Evolutionary conservation across 1,140 invertebrate species (phyloP), one percentile per base, ranked within the genome.

Genomic region (Bemisia tabaci): DNA sequence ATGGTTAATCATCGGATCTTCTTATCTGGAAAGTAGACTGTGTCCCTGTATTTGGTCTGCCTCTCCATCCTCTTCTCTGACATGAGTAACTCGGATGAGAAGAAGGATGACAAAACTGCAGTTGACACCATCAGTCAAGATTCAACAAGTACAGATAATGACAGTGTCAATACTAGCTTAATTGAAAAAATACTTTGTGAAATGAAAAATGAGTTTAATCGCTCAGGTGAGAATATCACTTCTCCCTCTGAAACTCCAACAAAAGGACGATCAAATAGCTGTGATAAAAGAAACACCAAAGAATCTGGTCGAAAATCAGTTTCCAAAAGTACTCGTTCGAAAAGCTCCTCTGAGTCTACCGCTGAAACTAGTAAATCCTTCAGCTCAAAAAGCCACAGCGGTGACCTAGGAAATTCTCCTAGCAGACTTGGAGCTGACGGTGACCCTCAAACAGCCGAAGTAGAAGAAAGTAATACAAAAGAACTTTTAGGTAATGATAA

Each of bases 371-470:
- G 33, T 48, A 48, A 48, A 60, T 68, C 62, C 63, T 63, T 62
- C 12, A 67, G 66, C 22, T 63, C 59, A 58, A 67, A 67, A 12
- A 63, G 12, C 23, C 66, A 62, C 24, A 63, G 62, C 26, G 27
- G 23, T 17, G 63, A 67, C 24, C 24, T 24, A 22, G 62, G 22
- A 27, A 22, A 67, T 59, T 63, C 66, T 1, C 39, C 59, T 26
- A 23, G 26, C 21, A 67, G 66, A 61, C 27, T 59, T 21, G 2
- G 33, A 25, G 24, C 12, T 17, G 62, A 60, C 33, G 61, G 63
- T 27, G n/a, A 63, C n/a, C 39, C 48, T 22, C 26, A 60, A 25
- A 33, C 22, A 26, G 63, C 66, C 21, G 63, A 26, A n/a, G 33
- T 33, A 39, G 62, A 58, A 17, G 26, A 64, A 26, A 63, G 9